Evolutionary conservation across 2,113 vertebrate species (phyloP), one percentile per base, ranked within the genome.

Genomic region (Myrmecophaga tridactyla): DNA sequence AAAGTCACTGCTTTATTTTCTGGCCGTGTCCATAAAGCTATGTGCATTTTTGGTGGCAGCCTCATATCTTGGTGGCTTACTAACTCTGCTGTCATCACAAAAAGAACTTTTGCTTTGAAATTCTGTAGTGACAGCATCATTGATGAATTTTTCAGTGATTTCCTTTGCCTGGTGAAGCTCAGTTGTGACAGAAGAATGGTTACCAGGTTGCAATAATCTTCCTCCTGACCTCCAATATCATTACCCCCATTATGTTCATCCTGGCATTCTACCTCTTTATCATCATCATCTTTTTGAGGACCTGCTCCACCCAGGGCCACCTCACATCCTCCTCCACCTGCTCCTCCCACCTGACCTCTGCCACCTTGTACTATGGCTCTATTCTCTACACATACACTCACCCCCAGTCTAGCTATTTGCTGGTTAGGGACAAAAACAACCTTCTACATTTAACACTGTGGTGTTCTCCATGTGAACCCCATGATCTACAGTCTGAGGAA

Each of bases 71-170:
- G 53, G 53, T 56, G 53, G 18, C 53, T 56, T 56, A 56, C 21
- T 56, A 56, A 6, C 53, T 56, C 6, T 56, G 6, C 18, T 6
- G 7, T 5, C 18, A 56, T 56, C 53, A 56, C 53, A 17, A 56
- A 21, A 56, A 56, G 53, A 56, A 56, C 1, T 56, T 56, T 20
- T 56, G 53, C 53, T 18, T 56, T 56, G 53, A 56, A 56, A 0
- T 25, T 27, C 31, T 34, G 34, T 95, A 31, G 7, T 73, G 31
- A 93, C 11, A 91, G 94, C 8, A 90, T 90, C 34, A 77, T 78
- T 29, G 62, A 90, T 23, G 98, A 98, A 39, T 98, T 98, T 82
- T 98, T 98, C 81, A 98, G 98, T 89, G 97, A 98, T 5, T 95
- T 98, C 0, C 96, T 94, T n/a, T 97, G 98, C 2, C 91, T 98